Conservation (phyloP, 2,888 invertebrate species). For the Brachyopa scutellaris region DNA sequence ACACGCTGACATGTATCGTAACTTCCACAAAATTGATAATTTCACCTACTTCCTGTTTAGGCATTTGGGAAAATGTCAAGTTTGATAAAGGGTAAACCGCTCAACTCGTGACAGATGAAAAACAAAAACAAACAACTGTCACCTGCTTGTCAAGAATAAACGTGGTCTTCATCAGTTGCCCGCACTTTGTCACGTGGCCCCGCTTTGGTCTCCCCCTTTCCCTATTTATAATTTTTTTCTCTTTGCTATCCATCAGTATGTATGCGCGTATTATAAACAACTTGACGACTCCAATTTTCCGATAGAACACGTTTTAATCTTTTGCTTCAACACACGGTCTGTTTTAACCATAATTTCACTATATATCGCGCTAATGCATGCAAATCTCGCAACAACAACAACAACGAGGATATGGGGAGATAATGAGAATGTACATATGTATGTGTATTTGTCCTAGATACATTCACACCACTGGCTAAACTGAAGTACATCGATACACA, state of each 20-base stretch:
- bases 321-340: slow-evolving; percentile 20
- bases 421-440: slow-evolving; percentile 11
- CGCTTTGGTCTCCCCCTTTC: slow-evolving; percentile 17
- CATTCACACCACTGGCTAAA: slow-evolving; percentile 4
- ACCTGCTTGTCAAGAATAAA: neutral
- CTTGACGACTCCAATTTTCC: slow-evolving; percentile 75
- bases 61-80: too few species aligned
- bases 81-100: too few species aligned
- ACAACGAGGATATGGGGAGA: slow-evolving; percentile 10
- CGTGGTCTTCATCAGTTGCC: too few species aligned
- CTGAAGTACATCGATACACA: slow-evolving; percentile 13
- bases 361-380: neutral
- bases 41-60: too few species aligned
- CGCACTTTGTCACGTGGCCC: slow-evolving; percentile 32
- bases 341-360: slow-evolving; percentile 18
- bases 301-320: slow-evolving; percentile 81
- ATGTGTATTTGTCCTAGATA: slow-evolving; percentile 19
- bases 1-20: too few species aligned
- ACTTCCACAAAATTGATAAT: too few species aligned
- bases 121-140: too few species aligned
- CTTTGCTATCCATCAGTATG: slow-evolving; percentile 13
- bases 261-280: slow-evolving; percentile 17
- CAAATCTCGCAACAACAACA: neutral
- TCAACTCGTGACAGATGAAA: too few species aligned
- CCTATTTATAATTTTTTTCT: neutral